A percentile compares a stretch with the other conserved stretches of the same genome.
These are phyloP conservation scores for Catharus bicknelli DNA, from an alignment of 2,113 vertebrate species.

Conservation along the genomic window DNA sequence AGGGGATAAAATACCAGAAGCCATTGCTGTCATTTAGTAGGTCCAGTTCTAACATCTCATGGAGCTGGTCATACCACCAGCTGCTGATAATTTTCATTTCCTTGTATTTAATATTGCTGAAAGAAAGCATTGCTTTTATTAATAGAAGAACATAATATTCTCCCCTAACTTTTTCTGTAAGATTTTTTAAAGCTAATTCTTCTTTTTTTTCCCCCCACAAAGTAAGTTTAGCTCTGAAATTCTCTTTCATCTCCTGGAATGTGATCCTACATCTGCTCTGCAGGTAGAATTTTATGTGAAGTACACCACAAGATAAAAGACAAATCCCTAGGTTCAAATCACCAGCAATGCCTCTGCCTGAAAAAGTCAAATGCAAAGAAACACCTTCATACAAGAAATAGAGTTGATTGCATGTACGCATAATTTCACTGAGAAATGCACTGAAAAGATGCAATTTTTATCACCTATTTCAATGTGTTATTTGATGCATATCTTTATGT, in stretches of 20 bases:
- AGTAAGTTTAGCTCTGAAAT: conserved; percentile 21
- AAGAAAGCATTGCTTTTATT: conserved; percentile 18
- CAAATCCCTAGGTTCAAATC: conserved; percentile 32
- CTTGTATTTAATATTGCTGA: not conserved
- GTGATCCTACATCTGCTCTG: conserved; percentile 15
- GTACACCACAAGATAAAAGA: not conserved
- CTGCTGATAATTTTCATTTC: conserved; percentile 35
- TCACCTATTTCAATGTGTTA: not conserved
- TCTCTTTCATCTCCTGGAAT: conserved; percentile 41
- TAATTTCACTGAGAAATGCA: not conserved
- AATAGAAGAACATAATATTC: conserved; percentile 7
- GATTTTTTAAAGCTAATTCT: not conserved
- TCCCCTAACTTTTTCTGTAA: not conserved
- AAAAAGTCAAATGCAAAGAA: conserved; percentile 13
- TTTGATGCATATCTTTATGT: conserved; percentile 8
- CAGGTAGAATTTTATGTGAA: conserved; percentile 46
- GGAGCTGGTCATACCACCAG: not conserved
- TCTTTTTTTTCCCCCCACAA: not conserved
- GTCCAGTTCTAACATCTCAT: not conserved
- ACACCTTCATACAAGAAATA: conserved; percentile 13
- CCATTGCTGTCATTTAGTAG: not conserved
- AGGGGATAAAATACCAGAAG: not conserved
- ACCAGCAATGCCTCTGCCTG: conserved; percentile 25
- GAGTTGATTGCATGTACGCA: not conserved
- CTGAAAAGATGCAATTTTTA: not conserved